These are phyloP conservation scores for Rhinogobio ventralis DNA, from an alignment of 2,797 vertebrate genomes.

Conservation along the genomic window DNA sequence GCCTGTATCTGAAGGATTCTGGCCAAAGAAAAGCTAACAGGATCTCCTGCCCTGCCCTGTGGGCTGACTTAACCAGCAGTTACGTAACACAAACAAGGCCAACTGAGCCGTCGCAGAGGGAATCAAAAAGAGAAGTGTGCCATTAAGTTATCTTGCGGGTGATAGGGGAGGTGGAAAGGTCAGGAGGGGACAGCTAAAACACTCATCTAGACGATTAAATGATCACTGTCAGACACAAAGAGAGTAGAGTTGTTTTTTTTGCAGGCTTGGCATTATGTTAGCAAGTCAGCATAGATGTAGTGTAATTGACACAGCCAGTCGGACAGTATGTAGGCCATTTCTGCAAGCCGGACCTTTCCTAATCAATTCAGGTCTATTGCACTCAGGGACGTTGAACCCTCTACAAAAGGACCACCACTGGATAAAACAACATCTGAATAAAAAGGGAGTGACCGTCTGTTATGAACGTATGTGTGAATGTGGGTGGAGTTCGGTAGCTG, in stretches of 20 bases:
- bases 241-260: not conserved
- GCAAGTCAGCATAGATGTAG: not conserved
- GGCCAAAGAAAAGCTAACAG: constrained; percentile 7
- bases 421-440: constrained; percentile 9
- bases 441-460: not conserved
- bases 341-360: constrained; percentile 1
- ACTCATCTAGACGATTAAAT: constrained; percentile 12
- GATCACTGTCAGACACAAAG: constrained; percentile 6
- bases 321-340: not conserved
- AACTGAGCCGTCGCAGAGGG: not conserved
- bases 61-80: constrained; percentile 18
- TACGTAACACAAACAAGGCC: constrained; percentile 34
- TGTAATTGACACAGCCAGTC: not conserved
- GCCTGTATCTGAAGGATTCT: not conserved
- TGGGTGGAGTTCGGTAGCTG: not conserved
- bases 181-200: not conserved
- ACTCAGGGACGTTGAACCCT: not conserved
- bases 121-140: constrained; percentile 6
- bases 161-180: constrained; percentile 9
- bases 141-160: not conserved
- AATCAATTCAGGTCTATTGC: constrained; percentile 42
- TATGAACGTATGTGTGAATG: not conserved
- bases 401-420: not conserved
- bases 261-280: not conserved
- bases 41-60: constrained; percentile 32